Evolutionary conservation across 2,888 invertebrate genomes (phyloP), one percentile per base, ranked within the genome.

Genomic region (Leucania comma): DNA sequence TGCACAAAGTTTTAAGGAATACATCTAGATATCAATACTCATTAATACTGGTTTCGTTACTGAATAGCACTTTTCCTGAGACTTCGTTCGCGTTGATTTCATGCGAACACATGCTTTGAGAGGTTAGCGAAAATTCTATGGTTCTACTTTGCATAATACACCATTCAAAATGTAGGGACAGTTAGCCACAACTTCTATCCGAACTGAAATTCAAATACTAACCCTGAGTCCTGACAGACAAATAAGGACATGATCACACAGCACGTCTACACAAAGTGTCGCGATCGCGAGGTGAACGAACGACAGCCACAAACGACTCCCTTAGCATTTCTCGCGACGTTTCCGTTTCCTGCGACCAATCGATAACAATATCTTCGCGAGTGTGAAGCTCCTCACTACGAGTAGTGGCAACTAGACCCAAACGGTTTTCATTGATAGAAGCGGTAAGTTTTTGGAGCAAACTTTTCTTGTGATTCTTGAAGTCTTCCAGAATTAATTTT

Each of bases 341-440:
- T 91, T 90, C 90, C 90, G 86, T 81, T 90, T 88, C 88, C 88
- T 86, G 81, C 81, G 82, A 84, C 75, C 84, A 90, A 90, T 91
- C 91, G 90, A 92, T 92, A 91, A 90, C 88, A 90, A 90, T 91
- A 90, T 90, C 89, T 91, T 82, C 80, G 73, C 67, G 78, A 81
- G 82, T 83, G 87, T 86, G 88, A 87, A 86, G 75, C 71, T 71
- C 72, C 61, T 61, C 75, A 70, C 53, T 64, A 77, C 78, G 72
- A 81, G 77, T 62, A 73, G 42, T 72, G 74, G 66, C 68, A 69
- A 62, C 58, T 61, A 61, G 48, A 56, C 46, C 42, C 29, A 35
- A 57, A 71, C 64, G 62, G n/a, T 56, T 64, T 56, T 59, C 50
- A 74, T 65, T 56, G 17, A 65, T 68, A 46, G 10, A n/a, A 35